Conservation (phyloP, 2,888 invertebrate species). For the Epiblema foenella region DNA sequence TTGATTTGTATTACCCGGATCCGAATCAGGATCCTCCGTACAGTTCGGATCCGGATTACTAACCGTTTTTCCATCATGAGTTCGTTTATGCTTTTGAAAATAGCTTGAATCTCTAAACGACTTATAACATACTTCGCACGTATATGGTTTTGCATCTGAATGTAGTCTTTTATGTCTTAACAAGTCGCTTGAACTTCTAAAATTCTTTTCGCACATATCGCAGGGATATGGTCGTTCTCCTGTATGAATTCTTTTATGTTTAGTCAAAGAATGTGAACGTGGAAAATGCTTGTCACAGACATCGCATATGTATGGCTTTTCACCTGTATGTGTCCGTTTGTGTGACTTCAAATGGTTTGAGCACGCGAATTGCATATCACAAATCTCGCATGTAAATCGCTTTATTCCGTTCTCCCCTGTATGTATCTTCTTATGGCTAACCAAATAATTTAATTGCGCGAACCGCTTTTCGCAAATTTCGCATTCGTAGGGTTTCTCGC, state of each 20-base stretch:
- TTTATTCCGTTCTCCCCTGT: neutral
- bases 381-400: neutral
- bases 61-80: neutral
- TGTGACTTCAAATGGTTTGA: conserved; percentile 1
- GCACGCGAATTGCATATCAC: neutral
- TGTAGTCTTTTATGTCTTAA: neutral
- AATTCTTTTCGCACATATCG: neutral
- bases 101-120: neutral
- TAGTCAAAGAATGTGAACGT: neutral
- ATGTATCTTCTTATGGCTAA: neutral
- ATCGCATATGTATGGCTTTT: neutral
- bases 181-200: neutral
- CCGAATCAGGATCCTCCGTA: neutral
- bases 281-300: neutral
- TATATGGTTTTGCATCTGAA: neutral
- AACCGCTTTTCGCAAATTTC: neutral
- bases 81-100: neutral
- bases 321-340: neutral
- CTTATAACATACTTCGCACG: neutral
- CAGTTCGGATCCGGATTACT: neutral
- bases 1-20: neutral
- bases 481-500: neutral
- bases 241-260: neutral
- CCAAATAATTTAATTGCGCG: neutral
- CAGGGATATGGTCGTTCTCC: neutral